Conservation (phyloP, 2,797 vertebrate genomes). For the Hemibagrus guttatus region DNA sequence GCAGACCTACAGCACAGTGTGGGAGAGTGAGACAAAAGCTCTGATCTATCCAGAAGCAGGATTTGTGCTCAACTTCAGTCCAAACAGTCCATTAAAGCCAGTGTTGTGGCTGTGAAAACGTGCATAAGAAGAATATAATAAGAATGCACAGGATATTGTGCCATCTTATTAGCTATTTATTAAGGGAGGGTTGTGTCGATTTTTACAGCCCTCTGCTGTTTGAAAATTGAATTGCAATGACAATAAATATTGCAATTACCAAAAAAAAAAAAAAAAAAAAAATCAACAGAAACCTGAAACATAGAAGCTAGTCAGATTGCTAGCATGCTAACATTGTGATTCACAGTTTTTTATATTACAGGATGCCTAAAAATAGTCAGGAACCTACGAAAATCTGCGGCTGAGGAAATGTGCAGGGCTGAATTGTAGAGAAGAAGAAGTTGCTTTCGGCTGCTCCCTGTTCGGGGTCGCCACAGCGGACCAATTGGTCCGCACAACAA, state of each 20-base stretch:
- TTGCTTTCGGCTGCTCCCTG: no score
- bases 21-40: not conserved
- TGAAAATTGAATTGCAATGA: not conserved
- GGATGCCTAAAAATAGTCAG: not conserved
- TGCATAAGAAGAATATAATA: no score
- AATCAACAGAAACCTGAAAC: not conserved
- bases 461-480: no score
- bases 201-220: constrained; percentile 10
- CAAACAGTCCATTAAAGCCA: not conserved
- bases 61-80: not conserved
- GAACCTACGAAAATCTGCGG: not conserved
- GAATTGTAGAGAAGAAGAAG: no score
- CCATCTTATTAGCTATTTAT: not conserved
- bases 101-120: no score
- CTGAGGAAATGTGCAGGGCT: no score
- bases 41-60: not conserved
- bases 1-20: not conserved
- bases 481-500: no score
- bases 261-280: not conserved
- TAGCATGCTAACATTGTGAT: not conserved
- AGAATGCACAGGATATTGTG: not conserved
- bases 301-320: not conserved
- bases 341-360: not conserved
- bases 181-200: not conserved
- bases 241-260: not conserved